Percentiles rank a stretch among this genome's conserved stretches.
Conservation (phyloP, 1,140 invertebrate genomes). For the Paramacrobiotus metropolitanus region DNA sequence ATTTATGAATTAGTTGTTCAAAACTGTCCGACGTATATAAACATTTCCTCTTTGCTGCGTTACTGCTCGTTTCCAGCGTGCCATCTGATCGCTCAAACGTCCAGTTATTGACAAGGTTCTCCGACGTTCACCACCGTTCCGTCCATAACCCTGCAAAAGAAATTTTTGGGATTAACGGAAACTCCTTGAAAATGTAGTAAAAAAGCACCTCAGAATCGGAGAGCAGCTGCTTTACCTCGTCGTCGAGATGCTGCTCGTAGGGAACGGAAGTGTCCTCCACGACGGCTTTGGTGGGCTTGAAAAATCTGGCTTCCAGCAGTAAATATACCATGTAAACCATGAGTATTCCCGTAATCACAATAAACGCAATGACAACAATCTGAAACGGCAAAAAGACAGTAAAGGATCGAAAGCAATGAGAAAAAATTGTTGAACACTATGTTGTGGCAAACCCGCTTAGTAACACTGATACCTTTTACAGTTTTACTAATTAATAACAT, state of each 20-base stretch:
- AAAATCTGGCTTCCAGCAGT: background rate
- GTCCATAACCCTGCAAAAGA: too few species aligned
- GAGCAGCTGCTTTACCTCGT: background rate
- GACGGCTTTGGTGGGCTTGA: background rate
- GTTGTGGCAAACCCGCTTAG: too few species aligned
- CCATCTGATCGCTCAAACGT: background rate
- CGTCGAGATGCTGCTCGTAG: conserved; percentile 1
- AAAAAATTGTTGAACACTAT: background rate
- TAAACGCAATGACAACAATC: background rate
- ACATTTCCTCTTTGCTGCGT: background rate
- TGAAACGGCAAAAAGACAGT: background rate
- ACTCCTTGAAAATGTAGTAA: background rate
- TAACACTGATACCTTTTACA: too few species aligned
- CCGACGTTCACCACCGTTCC: too few species aligned
- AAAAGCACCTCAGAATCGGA: background rate
- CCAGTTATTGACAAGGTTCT: too few species aligned
- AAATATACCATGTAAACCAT: conserved; percentile 3
- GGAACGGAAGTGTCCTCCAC: background rate
- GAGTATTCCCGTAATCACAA: background rate
- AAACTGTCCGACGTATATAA: background rate
- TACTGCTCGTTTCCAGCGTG: background rate
- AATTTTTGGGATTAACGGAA: too few species aligned
- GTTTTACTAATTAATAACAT: too few species aligned
- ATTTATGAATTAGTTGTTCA: background rate
- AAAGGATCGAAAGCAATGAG: background rate